Evolutionary conservation across 92 coral and sea anemone species (phyloP).

Genomic region (Porites evermanni): DNA sequence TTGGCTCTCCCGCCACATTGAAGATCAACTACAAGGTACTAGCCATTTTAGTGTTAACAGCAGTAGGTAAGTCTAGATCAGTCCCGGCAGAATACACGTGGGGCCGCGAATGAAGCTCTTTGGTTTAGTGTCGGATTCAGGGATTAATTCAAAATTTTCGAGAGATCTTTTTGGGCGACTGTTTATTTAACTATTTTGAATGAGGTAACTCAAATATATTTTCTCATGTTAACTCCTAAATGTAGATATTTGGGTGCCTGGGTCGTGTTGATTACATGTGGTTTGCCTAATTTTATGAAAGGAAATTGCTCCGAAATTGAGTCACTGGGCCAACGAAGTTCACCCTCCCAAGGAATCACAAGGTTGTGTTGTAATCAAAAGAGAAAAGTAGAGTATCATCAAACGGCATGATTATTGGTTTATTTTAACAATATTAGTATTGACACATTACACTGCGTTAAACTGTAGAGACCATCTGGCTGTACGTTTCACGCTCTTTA

Average conservation of each 20-base stretch:
- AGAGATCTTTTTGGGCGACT: too few species aligned
- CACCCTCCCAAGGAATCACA: not conserved
- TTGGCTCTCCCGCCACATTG: not conserved
- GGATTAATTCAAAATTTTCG: too few species aligned
- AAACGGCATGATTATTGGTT: not conserved
- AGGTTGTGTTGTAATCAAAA: not conserved
- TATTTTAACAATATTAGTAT: constrained; percentile 3
- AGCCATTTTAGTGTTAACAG: too few species aligned
- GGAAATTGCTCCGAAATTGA: not conserved
- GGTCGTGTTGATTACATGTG: not conserved
- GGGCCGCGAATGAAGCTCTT: too few species aligned
- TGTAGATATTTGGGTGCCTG: not conserved
- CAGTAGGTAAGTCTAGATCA: too few species aligned
- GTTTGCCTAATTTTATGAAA: not conserved
- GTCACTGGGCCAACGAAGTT: not conserved
- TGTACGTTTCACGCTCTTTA: not conserved
- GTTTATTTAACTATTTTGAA: too few species aligned
- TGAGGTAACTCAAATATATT: too few species aligned
- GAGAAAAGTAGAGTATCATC: not conserved
- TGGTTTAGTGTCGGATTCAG: too few species aligned
- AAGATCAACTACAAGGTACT: not conserved
- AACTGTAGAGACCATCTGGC: not conserved
- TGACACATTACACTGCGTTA: not conserved
- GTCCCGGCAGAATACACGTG: too few species aligned
- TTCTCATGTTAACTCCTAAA: too few species aligned